These are phyloP conservation scores for Aurelia aurita DNA, from an alignment of 30 jellyfish, hydroid and myxozoan species.

Conservation along the genomic window DNA sequence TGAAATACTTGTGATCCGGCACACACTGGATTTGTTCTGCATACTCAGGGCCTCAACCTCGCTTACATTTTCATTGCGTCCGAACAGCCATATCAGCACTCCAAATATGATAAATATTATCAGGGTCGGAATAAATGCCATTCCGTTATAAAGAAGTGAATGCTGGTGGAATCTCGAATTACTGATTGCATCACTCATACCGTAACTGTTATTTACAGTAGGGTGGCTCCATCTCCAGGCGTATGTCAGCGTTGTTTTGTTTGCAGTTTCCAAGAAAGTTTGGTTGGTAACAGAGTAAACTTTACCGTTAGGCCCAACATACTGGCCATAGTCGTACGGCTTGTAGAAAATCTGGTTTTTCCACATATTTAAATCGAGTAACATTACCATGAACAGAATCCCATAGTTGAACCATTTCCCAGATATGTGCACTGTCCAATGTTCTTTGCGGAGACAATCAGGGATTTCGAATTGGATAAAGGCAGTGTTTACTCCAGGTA, in stretches of 20 bases:
- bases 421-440: slow-evolving; percentile 85
- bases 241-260: slow-evolving; percentile 77
- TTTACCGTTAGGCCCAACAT: slow-evolving; percentile 88
- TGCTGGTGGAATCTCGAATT: slow-evolving; percentile 81
- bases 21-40: slow-evolving; percentile 22
- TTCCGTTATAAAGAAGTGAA: slow-evolving; percentile 58
- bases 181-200: slow-evolving; percentile 58
- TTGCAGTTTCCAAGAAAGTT: slow-evolving; percentile 55
- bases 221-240: slow-evolving; percentile 92
- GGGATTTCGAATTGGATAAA: slow-evolving; percentile 79
- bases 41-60: slow-evolving; percentile 32
- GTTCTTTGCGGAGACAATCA: slow-evolving; percentile 69
- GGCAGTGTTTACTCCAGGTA: slow-evolving; percentile 96
- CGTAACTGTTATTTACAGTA: slow-evolving; percentile 54
- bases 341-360: slow-evolving; percentile 90
- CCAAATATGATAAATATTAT: slow-evolving; percentile 76
- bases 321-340: slow-evolving; percentile 89
- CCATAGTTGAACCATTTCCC: slow-evolving; percentile 99
- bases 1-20: slow-evolving; percentile 32
- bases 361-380: slow-evolving; percentile 94
- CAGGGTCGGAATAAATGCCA: slow-evolving; percentile 86
- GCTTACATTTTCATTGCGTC: slow-evolving; percentile 60
- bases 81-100: slow-evolving; percentile 77
- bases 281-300: slow-evolving; percentile 73
- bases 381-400: slow-evolving; percentile 81